phyloP scores from a whole-genome alignment of 2,797 vertebrate genomes.

The Cossypha caffra region DNA sequence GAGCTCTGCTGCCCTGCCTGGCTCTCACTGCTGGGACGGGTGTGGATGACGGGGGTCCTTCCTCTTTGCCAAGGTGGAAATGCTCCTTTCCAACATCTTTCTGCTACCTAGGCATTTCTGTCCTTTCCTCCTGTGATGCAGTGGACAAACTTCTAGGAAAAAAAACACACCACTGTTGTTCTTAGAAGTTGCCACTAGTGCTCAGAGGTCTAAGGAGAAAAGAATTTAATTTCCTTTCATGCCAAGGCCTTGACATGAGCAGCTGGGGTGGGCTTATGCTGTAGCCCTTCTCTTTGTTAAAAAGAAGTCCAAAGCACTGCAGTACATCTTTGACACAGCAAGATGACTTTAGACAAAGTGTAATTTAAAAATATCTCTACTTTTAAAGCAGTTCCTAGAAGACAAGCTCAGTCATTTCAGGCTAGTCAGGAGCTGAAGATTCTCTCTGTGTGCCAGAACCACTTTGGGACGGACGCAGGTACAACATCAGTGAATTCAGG shows the following conservation, averaged over 20 bases:
- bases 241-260: neutral
- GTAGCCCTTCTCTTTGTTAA: rapidly evolving
- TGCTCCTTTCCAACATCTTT: neutral
- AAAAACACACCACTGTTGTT: neutral
- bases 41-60: neutral
- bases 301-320: neutral
- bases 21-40: rapidly evolving
- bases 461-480: neutral
- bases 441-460: neutral
- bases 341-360: neutral
- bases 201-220: neutral
- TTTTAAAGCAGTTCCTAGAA: neutral
- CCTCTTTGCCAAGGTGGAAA: neutral
- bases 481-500: neutral
- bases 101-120: neutral
- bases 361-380: neutral
- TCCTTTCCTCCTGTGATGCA: neutral
- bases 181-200: neutral
- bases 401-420: neutral
- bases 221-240: neutral
- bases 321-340: neutral
- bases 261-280: neutral
- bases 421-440: neutral
- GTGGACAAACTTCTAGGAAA: neutral
- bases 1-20: neutral